These are phyloP conservation scores for Patiria miniata DNA, from an alignment of 35 echinoderm and acorn worm genomes.

Conservation along the genomic window DNA sequence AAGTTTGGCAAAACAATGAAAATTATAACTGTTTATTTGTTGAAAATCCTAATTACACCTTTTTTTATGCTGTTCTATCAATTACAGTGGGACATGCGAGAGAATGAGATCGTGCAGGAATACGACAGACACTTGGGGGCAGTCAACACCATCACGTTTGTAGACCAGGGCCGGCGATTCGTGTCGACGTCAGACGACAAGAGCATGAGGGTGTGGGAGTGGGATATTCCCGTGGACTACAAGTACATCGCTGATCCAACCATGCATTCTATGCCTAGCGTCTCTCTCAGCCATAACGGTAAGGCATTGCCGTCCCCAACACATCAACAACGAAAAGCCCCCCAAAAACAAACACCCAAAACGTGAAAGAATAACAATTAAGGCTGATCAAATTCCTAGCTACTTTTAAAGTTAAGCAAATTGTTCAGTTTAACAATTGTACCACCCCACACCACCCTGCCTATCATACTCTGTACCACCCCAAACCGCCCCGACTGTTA, in stretches of 20 bases:
- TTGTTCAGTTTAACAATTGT: too few relatives aligned
- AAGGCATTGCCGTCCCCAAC: constrained; percentile 12
- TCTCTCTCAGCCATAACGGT: constrained; percentile 94
- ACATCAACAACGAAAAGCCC: too few relatives aligned
- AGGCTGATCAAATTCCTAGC: too few relatives aligned
- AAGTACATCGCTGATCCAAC: constrained; percentile 99
- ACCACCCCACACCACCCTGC: too few relatives aligned
- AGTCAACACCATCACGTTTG: constrained; percentile 98
- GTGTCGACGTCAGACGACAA: constrained; percentile 99
- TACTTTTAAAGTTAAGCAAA: too few relatives aligned
- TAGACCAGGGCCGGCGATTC: constrained; percentile 88
- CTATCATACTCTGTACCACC: too few relatives aligned
- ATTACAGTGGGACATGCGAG: constrained; percentile 86
- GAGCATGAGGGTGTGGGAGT: constrained; percentile 94
- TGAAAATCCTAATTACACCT: too few relatives aligned
- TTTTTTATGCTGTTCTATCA: constrained; percentile 26
- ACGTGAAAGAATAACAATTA: too few relatives aligned
- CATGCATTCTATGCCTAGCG: constrained; percentile 99
- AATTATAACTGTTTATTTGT: too few relatives aligned
- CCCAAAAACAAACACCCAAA: too few relatives aligned
- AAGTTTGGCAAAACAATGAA: too few relatives aligned
- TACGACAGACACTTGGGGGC: constrained; percentile 98
- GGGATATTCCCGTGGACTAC: constrained; percentile 99
- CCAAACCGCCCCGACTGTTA: too few relatives aligned
- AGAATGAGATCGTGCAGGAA: constrained; percentile 92